These are phyloP conservation scores for Corynorhinus townsendii DNA, from an alignment of 2,113 vertebrate species.

Conservation along the genomic window DNA sequence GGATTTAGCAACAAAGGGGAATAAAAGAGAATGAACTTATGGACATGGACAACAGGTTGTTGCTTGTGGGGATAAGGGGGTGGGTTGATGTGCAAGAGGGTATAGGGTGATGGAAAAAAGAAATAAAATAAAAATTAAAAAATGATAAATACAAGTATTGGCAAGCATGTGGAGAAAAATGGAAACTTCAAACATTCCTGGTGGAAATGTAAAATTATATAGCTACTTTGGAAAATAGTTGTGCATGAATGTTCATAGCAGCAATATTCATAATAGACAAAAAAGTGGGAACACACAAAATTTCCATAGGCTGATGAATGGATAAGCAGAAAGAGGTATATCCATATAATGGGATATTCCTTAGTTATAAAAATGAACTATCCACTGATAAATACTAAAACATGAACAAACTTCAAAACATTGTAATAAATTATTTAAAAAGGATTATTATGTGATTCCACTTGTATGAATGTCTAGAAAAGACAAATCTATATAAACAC, in stretches of 20 bases:
- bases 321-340: background rate
- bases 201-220: background rate
- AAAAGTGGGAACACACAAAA: background rate
- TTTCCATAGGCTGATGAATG: background rate
- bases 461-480: background rate
- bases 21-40: background rate
- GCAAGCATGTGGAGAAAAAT: background rate
- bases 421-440: background rate
- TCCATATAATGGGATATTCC: background rate
- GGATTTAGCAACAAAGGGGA: background rate
- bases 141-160: background rate
- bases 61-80: background rate
- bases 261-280: background rate
- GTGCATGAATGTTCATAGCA: background rate
- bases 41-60: background rate
- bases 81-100: background rate
- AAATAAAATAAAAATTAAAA: background rate
- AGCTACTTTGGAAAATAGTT: background rate
- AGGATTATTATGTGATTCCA: background rate
- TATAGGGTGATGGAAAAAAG: background rate
- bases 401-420: background rate
- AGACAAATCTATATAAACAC: background rate
- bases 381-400: background rate
- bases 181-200: background rate
- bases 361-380: background rate